These are phyloP conservation scores for Scalopus aquaticus DNA, from an alignment of 2,113 vertebrate species.

Conservation along the genomic window DNA sequence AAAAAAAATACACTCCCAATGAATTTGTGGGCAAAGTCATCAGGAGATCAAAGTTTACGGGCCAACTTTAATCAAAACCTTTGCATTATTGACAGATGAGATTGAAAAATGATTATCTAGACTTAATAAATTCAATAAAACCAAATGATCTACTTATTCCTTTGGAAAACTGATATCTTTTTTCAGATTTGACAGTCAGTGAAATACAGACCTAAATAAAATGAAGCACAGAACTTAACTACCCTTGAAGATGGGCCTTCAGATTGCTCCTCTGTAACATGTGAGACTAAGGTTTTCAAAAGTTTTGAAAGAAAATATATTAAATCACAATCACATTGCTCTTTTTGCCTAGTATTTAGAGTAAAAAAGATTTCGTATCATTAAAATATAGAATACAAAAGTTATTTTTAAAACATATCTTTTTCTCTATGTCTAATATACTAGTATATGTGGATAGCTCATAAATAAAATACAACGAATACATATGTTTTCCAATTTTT, in stretches of 20 bases:
- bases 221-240: background rate
- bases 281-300: background rate
- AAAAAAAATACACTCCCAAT: background rate
- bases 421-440: background rate
- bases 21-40: background rate
- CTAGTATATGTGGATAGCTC: background rate
- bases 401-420: background rate
- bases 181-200: background rate
- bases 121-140: background rate
- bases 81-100: background rate
- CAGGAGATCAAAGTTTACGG: background rate
- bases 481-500: background rate
- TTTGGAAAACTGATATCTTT: background rate
- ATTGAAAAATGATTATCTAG: conserved; percentile 3
- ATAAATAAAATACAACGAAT: conserved; percentile 33
- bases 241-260: conserved; percentile 1
- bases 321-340: background rate
- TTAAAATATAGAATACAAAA: background rate
- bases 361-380: background rate
- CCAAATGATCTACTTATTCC: background rate
- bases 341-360: background rate
- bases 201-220: conserved; percentile 43
- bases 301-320: background rate
- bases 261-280: background rate
- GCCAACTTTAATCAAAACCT: background rate